Evolutionary conservation across 1,140 invertebrate genomes (phyloP).

Genomic region (Halesus radiatus): DNA sequence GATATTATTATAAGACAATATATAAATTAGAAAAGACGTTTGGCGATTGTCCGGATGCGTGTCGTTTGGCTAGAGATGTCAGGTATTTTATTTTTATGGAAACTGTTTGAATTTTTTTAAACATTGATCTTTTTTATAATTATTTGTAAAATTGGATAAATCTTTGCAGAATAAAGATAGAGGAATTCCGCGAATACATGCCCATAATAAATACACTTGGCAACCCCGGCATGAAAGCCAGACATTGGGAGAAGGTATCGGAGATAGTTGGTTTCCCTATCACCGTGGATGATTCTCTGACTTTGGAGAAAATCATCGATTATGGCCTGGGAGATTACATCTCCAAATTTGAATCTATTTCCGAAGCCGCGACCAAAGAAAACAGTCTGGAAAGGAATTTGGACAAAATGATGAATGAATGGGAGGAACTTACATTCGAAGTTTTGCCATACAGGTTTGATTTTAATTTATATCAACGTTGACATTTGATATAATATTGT

Average conservation of each 20-base stretch:
- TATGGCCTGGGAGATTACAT: conserved; percentile 93
- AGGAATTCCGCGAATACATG: conserved; percentile 91
- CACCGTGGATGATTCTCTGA: conserved; percentile 86
- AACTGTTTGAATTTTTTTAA: too few species aligned
- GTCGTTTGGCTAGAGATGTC: conserved; percentile 76
- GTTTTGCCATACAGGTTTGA: conserved; percentile 78
- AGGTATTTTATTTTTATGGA: conserved; percentile 53
- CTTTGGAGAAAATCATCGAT: conserved; percentile 92
- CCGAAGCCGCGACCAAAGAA: conserved; percentile 96
- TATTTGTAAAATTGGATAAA: too few species aligned
- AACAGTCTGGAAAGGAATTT: conserved; percentile 92
- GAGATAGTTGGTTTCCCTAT: conserved; percentile 96
- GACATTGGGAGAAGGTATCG: conserved; percentile 97
- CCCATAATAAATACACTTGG: conserved; percentile 93
- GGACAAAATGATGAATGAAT: conserved; percentile 93
- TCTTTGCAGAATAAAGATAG: conserved; percentile 82
- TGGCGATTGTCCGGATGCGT: conserved; percentile 76
- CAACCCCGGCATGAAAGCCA: conserved; percentile 92
- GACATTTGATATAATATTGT: too few species aligned
- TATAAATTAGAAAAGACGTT: conserved; percentile 93
- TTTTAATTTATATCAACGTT: too few species aligned
- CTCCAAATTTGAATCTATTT: conserved; percentile 91
- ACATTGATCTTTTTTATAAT: too few species aligned
- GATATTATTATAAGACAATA: conserved; percentile 83
- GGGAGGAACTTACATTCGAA: conserved; percentile 88